phyloP scores from a whole-genome alignment of 2,113 vertebrate species.

The Pionites leucogaster region DNA sequence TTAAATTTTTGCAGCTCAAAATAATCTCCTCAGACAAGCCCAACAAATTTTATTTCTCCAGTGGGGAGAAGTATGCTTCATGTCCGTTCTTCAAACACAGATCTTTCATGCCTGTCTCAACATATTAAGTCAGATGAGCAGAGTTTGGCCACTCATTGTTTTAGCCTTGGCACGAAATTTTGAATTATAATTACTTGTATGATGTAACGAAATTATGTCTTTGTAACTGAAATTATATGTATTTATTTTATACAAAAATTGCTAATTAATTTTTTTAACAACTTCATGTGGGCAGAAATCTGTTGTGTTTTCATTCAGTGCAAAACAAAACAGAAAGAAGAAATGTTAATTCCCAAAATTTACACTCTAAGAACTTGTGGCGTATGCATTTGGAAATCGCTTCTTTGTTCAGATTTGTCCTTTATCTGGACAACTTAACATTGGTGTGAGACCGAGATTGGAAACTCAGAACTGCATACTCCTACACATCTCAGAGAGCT shows the following conservation, averaged over 20 bases:
- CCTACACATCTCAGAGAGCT: not conserved
- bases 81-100: not conserved
- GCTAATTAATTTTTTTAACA: not conserved
- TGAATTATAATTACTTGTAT: not conserved
- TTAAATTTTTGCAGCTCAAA: not conserved
- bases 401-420: not conserved
- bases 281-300: not conserved
- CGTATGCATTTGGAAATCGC: not conserved
- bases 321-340: not conserved
- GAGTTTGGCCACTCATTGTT: not conserved
- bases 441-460: not conserved
- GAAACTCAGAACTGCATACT: not conserved
- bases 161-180: not conserved
- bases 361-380: not conserved
- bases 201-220: not conserved
- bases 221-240: not conserved
- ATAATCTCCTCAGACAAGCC: not conserved
- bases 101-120: not conserved
- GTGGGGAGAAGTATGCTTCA: not conserved
- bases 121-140: not conserved
- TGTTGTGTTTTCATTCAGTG: not conserved
- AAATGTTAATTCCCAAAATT: not conserved
- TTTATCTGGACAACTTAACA: not conserved
- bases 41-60: not conserved
- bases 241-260: not conserved